Conservation (phyloP, 92 coral and sea anemone genomes). For the Epizoanthus ramosus region DNA sequence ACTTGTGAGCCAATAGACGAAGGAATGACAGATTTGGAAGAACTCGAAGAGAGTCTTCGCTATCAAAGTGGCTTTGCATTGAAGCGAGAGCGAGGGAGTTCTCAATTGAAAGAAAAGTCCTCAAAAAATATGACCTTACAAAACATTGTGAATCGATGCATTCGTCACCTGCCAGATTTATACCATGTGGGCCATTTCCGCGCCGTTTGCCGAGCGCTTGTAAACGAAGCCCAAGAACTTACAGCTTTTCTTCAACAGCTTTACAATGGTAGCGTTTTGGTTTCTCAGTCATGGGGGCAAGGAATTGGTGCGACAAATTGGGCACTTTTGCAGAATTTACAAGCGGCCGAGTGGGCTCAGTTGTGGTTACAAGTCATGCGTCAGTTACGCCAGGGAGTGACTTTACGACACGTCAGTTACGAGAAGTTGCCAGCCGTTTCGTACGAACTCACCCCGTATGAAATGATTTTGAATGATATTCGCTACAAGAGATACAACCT, state of each 20-base stretch:
- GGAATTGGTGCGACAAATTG: slow-evolving; percentile 86
- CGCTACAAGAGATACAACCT: slow-evolving; percentile 77
- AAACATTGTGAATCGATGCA: slow-evolving; percentile 72
- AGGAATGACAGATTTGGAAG: slow-evolving; percentile 71
- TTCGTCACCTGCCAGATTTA: slow-evolving; percentile 72
- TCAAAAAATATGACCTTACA: slow-evolving; percentile 61
- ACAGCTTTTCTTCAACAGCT: slow-evolving; percentile 83
- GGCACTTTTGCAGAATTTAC: slow-evolving; percentile 80
- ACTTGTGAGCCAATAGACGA: slow-evolving; percentile 84
- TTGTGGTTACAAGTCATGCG: slow-evolving; percentile 92
- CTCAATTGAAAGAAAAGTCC: slow-evolving; percentile 37
- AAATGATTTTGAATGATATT: slow-evolving; percentile 82
- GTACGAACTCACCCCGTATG: slow-evolving; percentile 82
- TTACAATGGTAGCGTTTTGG: slow-evolving; percentile 76
- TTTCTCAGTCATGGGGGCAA: slow-evolving; percentile 77
- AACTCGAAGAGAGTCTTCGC: slow-evolving; percentile 34
- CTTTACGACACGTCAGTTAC: slow-evolving; percentile 73
- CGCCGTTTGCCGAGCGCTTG: slow-evolving; percentile 87
- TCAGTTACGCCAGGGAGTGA: slow-evolving; percentile 82
- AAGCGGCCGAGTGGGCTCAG: slow-evolving; percentile 92
- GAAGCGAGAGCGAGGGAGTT: slow-evolving; percentile 49
- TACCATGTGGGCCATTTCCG: slow-evolving; percentile 75
- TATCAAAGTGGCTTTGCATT: slow-evolving; percentile 40
- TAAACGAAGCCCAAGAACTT: slow-evolving; percentile 77
- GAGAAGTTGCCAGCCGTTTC: slow-evolving; percentile 76